These are phyloP conservation scores for Mergus octosetaceus DNA, from an alignment of 2,797 vertebrate genomes.

Conservation along the genomic window DNA sequence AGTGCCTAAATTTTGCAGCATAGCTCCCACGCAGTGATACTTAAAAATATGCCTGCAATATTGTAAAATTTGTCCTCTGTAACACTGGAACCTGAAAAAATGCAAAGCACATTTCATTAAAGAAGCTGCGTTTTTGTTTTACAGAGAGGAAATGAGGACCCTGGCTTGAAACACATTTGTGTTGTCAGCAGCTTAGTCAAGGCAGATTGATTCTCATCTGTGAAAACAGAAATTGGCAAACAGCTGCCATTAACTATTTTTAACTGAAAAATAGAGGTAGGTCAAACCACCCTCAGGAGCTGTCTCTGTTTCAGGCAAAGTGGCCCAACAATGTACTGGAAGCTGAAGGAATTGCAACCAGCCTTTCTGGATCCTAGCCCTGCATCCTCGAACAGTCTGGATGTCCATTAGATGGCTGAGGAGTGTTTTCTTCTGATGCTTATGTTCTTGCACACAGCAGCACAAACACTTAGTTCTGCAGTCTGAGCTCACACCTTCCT, in stretches of 20 bases:
- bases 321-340: neutral
- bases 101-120: neutral
- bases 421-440: neutral
- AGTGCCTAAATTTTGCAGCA: neutral
- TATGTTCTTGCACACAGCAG: neutral
- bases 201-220: neutral
- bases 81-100: neutral
- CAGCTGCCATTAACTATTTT: neutral
- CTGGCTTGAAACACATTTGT: neutral
- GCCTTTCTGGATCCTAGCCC: neutral
- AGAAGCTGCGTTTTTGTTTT: neutral
- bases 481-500: constrained; percentile 7
- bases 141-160: neutral
- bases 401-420: neutral
- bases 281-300: neutral
- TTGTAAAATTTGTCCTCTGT: neutral
- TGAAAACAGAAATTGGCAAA: neutral
- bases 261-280: neutral
- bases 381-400: neutral
- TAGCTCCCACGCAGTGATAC: neutral
- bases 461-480: neutral
- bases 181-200: neutral
- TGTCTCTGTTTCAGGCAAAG: neutral
- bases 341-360: neutral
- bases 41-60: neutral